Evolutionary conservation across 2,113 vertebrate species (phyloP), one percentile per base, ranked within the genome.

Genomic region (Lepus europaeus): DNA sequence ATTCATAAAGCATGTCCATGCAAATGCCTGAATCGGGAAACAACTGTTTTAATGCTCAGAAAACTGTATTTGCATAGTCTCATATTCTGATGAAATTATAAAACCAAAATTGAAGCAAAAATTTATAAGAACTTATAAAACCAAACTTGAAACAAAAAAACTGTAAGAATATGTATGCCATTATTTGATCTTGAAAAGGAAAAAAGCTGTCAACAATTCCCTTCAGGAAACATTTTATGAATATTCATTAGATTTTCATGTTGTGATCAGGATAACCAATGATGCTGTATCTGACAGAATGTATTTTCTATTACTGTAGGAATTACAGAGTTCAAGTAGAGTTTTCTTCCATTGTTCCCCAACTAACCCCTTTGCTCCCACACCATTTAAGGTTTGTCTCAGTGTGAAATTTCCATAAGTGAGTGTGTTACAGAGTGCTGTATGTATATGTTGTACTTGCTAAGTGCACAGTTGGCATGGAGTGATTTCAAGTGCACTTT

Each of bases 321-420:
- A 98, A 96, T 97, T 98, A 98, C 98, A 99, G 98, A 98, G 98
- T 99, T 99, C 99, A 98, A 96, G 98, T 99, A 99, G 98, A 98
- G 98, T 99, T 99, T 98, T 98, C 98, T 99, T 99, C 98, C 98
- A 97, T 98, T 99, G 99, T 98, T 99, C 98, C 99, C 99, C 99
- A 99, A 99, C 99, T 99, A 99, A 99, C 98, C 99, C 99, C 98
- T 99, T 99, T 99, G 99, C 99, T 98, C 99, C 99, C 98, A 99
- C 98, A 98, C 99, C 99, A 45, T 99, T 99, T 99, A 99, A 99
- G 99, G 99, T 99, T 99, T 98, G 99, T 99, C 98, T 97, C 97
- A 86, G 77, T 97, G 87, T 94, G 89, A 95, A 85, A 93, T 96
- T 89, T 83, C 22, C 33, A 10, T 89, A 39, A 33, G 3, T 97